Conservation (phyloP, 2,797 vertebrate species). For the Clarias platycephalus region DNA sequence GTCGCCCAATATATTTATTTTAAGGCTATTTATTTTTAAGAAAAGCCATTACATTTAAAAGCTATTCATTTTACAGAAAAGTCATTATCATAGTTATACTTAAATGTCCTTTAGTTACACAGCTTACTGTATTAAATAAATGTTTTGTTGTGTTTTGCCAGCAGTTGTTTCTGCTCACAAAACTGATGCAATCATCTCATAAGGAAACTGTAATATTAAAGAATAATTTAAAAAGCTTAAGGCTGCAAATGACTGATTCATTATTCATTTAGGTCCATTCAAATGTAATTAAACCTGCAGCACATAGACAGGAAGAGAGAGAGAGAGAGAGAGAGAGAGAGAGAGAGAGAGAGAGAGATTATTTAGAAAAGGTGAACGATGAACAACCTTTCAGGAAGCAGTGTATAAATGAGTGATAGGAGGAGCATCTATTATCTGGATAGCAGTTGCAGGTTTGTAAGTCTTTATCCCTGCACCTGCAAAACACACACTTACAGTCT, state of each 20-base stretch:
- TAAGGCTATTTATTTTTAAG: too few relatives aligned
- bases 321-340: not conserved
- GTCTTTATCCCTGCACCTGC: not conserved
- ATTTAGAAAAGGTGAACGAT: too few relatives aligned
- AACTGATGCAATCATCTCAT: not conserved
- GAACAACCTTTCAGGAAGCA: not conserved
- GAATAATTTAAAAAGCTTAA: not conserved
- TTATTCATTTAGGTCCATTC: not conserved
- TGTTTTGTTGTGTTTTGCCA: not conserved
- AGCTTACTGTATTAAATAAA: not conserved
- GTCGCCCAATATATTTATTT: too few relatives aligned
- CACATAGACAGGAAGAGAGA: not conserved
- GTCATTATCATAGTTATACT: not conserved
- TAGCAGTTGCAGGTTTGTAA: not conserved
- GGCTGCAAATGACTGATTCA: not conserved
- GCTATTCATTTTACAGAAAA: not conserved
- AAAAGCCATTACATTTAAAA: too few relatives aligned
- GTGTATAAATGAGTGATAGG: not conserved
- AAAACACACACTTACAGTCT: not conserved
- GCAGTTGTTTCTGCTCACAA: not conserved
- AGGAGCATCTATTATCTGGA: not conserved
- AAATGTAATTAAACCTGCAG: conserved; percentile 5
- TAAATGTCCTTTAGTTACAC: not conserved
- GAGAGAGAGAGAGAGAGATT: not conserved
- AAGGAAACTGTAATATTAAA: not conserved